Evolutionary conservation across 2,888 invertebrate species (phyloP).

Genomic region (Atherix ibis): DNA sequence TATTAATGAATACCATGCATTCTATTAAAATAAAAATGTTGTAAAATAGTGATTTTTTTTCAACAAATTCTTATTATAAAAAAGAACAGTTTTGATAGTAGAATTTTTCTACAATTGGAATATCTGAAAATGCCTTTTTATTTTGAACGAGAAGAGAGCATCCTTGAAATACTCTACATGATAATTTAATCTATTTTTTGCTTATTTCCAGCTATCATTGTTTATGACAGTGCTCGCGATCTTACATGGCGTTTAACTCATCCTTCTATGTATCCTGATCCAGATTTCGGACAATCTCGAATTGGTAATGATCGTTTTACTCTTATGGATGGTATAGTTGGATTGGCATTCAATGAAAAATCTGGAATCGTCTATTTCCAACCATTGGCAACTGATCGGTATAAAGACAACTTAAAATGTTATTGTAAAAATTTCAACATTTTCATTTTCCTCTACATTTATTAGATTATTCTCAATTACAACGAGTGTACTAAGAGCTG

Average conservation of each 20-base stretch:
- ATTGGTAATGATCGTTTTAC: slow-evolving; percentile 50
- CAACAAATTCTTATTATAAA: too few species aligned
- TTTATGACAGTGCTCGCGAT: slow-evolving; percentile 50
- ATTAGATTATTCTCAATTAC: slow-evolving; percentile 60
- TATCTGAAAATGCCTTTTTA: too few species aligned
- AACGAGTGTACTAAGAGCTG: slow-evolving; percentile 53
- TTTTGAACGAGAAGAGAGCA: too few species aligned
- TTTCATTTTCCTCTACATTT: slow-evolving; percentile 10
- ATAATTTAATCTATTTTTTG: too few species aligned
- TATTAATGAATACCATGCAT: too few species aligned
- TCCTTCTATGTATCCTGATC: slow-evolving; percentile 74
- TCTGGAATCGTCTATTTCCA: slow-evolving; percentile 44
- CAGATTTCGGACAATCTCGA: slow-evolving; percentile 57
- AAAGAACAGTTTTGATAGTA: too few species aligned
- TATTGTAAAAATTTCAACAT: slow-evolving; percentile 1
- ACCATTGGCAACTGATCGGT: slow-evolving; percentile 50
- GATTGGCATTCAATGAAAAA: slow-evolving; percentile 43
- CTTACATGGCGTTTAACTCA: slow-evolving; percentile 67
- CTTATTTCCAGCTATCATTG: slow-evolving; percentile 22
- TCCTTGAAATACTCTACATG: too few species aligned
- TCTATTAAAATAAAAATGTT: too few species aligned
- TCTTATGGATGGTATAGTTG: slow-evolving; percentile 53
- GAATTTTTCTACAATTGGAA: too few species aligned
- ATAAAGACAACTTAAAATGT: slow-evolving; percentile 8
- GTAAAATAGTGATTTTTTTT: too few species aligned